phyloP scores from a whole-genome alignment of 2,113 vertebrate genomes.

The Toxotes chatareus region DNA sequence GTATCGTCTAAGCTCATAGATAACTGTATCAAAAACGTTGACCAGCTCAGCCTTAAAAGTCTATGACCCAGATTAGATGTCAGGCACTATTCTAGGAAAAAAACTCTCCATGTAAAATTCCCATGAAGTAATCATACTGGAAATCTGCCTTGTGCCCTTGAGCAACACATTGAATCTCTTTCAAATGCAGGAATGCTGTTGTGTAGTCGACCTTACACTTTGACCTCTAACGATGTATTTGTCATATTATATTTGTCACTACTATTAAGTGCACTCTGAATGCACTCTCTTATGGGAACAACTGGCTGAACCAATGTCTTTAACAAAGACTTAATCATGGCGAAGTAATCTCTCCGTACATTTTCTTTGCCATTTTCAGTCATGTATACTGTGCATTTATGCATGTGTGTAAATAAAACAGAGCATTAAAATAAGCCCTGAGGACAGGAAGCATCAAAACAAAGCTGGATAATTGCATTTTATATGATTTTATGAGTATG shows the following conservation, averaged over 20 bases:
- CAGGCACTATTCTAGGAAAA: conserved; percentile 65
- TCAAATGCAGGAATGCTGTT: conserved; percentile 8
- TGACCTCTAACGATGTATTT: conserved; percentile 28
- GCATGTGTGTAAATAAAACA: conserved; percentile 46
- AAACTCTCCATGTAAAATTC: conserved; percentile 46
- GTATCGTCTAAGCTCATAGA: conserved; percentile 77
- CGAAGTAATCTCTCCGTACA: conserved; percentile 12
- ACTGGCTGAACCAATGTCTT: neutral
- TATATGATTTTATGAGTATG: conserved; percentile 45
- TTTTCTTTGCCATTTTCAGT: conserved; percentile 28
- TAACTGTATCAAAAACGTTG: conserved; percentile 61
- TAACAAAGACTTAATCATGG: conserved; percentile 22
- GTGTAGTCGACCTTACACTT: conserved; percentile 20
- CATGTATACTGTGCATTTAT: conserved; percentile 4
- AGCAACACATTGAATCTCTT: conserved; percentile 36
- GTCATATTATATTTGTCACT: conserved; percentile 27
- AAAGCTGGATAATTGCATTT: conserved; percentile 61
- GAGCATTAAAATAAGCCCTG: conserved; percentile 56
- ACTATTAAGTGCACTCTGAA: neutral
- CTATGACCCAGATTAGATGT: conserved; percentile 71
- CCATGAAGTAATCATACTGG: conserved; percentile 51
- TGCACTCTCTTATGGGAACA: conserved; percentile 5
- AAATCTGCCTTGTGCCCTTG: conserved; percentile 54
- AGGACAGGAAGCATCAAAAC: conserved; percentile 60
- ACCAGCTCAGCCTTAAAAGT: conserved; percentile 50